Percentiles rank a stretch among this genome's conserved stretches.
phyloP scores from a whole-genome alignment of 2,113 vertebrate species.

The Coturnix japonica region DNA sequence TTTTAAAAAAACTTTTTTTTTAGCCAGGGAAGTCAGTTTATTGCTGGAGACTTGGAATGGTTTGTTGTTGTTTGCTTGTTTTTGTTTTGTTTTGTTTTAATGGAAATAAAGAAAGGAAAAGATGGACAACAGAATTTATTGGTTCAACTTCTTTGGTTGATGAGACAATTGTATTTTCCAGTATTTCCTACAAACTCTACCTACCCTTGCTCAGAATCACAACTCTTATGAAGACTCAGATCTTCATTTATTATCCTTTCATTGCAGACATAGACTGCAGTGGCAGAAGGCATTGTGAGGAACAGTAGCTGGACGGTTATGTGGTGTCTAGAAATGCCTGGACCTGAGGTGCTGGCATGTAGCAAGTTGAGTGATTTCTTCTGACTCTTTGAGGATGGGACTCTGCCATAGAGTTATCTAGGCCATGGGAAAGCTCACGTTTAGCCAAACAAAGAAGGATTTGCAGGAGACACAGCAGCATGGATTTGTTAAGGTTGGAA shows the following conservation, averaged over 20 bases:
- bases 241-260: background rate
- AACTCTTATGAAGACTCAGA: background rate
- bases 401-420: background rate
- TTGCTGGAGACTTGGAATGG: background rate
- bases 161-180: background rate
- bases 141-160: background rate
- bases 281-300: background rate
- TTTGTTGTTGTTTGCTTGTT: background rate
- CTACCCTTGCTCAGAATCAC: background rate
- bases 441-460: background rate
- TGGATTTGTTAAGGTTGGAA: too few relatives aligned
- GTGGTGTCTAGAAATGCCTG: background rate
- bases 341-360: background rate
- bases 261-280: background rate
- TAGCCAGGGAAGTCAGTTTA: background rate
- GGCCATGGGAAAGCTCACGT: background rate
- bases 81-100: background rate
- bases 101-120: background rate
- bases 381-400: background rate
- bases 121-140: background rate
- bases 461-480: background rate
- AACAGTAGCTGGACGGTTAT: background rate
- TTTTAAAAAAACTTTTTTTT: background rate
- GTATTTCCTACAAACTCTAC: background rate
- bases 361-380: background rate